Percentiles rank a stretch among this genome's conserved stretches.
Evolutionary conservation across 2,797 vertebrate species (phyloP).

Genomic region (Bryconaethiops microstoma): DNA sequence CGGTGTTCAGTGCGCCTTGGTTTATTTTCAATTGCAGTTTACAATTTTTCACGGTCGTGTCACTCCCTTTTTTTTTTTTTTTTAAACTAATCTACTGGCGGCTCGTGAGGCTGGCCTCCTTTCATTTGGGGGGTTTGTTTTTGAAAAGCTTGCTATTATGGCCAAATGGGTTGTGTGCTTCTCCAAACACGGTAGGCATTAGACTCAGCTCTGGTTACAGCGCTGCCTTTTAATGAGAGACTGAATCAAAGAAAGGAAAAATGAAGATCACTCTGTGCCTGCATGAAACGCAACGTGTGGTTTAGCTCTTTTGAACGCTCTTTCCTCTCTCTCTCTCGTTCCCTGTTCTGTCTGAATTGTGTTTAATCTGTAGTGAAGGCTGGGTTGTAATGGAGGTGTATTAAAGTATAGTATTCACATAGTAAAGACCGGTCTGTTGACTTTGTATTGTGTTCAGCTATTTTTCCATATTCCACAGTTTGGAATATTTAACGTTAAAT

Average conservation of each 20-base stretch:
- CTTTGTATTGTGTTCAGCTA: conserved; percentile 8
- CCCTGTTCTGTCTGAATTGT: conserved; percentile 57
- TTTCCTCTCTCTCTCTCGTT: conserved; percentile 58
- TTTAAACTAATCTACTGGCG: conserved; percentile 74
- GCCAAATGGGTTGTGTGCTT: conserved; percentile 79
- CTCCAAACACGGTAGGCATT: conserved; percentile 82
- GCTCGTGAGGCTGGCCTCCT: conserved; percentile 70
- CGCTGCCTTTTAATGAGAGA: conserved; percentile 80
- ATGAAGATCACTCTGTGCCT: conserved; percentile 72
- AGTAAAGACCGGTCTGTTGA: background rate
- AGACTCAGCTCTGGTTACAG: conserved; percentile 78
- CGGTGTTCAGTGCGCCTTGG: conserved; percentile 48
- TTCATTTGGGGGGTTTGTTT: conserved; percentile 75
- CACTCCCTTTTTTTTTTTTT: conserved; percentile 47
- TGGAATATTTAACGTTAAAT: conserved; percentile 4
- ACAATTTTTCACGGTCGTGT: conserved; percentile 76
- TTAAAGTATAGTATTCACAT: conserved; percentile 71
- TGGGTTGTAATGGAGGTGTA: conserved; percentile 69
- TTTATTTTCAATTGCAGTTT: conserved; percentile 77
- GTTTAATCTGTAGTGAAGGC: conserved; percentile 71
- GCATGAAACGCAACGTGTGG: conserved; percentile 76
- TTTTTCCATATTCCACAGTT: conserved; percentile 15
- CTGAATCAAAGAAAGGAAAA: conserved; percentile 77
- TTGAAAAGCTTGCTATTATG: conserved; percentile 79
- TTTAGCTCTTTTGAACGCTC: conserved; percentile 76